These are phyloP conservation scores for Clepsis dumicolana DNA, from an alignment of 2,888 invertebrate species.

Conservation along the genomic window DNA sequence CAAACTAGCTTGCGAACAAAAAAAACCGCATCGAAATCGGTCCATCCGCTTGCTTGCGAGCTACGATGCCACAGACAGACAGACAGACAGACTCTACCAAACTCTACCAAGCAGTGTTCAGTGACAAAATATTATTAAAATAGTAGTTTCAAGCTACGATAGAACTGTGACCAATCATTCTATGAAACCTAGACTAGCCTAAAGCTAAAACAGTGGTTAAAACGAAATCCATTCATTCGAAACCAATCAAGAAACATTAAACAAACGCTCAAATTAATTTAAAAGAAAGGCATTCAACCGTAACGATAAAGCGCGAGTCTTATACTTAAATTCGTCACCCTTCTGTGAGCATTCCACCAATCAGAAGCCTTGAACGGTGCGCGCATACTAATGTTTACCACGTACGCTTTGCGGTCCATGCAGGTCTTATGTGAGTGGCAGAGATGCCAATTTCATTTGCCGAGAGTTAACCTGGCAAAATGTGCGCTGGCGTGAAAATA, in stretches of 20 bases:
- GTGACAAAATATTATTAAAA: no score
- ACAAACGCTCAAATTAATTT: conserved; percentile 61
- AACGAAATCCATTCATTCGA: neutral
- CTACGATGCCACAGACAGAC: no score
- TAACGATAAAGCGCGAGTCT: conserved; percentile 75
- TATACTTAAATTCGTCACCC: conserved; percentile 63
- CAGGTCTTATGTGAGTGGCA: conserved; percentile 15
- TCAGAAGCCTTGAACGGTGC: conserved; percentile 66
- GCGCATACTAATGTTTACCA: conserved; percentile 71
- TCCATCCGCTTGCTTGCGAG: no score
- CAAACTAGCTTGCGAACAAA: no score
- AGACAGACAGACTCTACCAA: no score
- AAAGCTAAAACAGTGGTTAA: neutral
- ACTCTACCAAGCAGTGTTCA: no score
- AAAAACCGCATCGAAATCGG: no score
- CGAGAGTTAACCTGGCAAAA: conserved; percentile 4
- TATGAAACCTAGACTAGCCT: no score
- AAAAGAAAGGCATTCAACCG: conserved; percentile 69
- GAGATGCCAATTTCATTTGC: conserved; percentile 17
- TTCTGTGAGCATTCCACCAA: conserved; percentile 70
- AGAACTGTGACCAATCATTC: no score
- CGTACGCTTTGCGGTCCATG: conserved; percentile 23
- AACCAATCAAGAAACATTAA: conserved; percentile 23
- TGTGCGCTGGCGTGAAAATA: conserved; percentile 9
- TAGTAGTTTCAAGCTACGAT: no score